A percentile compares a stretch with the other conserved stretches of the same genome.
Evolutionary conservation across 2,888 invertebrate species (phyloP).

Genomic region (Drosophila subquinaria): DNA sequence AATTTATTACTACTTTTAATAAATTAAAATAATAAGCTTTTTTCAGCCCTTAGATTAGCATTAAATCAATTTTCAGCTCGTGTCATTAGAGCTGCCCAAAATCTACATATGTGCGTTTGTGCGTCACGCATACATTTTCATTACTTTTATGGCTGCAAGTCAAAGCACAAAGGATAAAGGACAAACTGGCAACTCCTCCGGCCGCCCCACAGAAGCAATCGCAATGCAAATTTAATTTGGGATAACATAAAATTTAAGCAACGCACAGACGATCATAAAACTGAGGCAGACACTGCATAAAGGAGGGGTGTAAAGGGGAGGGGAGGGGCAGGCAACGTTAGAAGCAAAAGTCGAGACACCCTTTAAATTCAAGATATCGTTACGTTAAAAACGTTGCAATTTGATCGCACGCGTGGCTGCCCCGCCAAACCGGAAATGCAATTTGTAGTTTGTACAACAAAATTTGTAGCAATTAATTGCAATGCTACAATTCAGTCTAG

Average conservation of each 20-base stretch:
- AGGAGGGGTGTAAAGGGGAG: not conserved
- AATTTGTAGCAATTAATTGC: constrained; percentile 78
- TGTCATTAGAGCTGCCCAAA: constrained; percentile 28
- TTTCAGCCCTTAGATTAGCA: not conserved
- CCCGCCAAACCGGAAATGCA: constrained; percentile 78
- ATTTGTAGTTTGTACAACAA: constrained; percentile 72
- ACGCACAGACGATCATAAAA: constrained; percentile 53
- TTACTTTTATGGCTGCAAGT: constrained; percentile 33
- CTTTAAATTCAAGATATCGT: constrained; percentile 27
- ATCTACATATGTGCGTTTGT: constrained; percentile 33
- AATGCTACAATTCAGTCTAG: constrained; percentile 25
- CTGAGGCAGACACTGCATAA: not conserved
- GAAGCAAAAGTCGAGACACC: not conserved
- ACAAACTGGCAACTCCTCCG: constrained; percentile 35
- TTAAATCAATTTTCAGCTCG: constrained; percentile 16
- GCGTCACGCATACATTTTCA: constrained; percentile 34
- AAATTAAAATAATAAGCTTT: not conserved
- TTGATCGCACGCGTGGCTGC: constrained; percentile 62
- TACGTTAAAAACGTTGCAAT: constrained; percentile 6
- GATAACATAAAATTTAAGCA: constrained; percentile 54
- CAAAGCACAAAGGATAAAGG: constrained; percentile 27
- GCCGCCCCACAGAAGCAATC: constrained; percentile 44
- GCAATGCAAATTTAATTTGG: constrained; percentile 78
- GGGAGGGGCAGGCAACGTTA: not conserved
- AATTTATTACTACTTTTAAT: not conserved